These are phyloP conservation scores for Prorops nasuta DNA, from an alignment of 1,140 invertebrate species.

Conservation along the genomic window DNA sequence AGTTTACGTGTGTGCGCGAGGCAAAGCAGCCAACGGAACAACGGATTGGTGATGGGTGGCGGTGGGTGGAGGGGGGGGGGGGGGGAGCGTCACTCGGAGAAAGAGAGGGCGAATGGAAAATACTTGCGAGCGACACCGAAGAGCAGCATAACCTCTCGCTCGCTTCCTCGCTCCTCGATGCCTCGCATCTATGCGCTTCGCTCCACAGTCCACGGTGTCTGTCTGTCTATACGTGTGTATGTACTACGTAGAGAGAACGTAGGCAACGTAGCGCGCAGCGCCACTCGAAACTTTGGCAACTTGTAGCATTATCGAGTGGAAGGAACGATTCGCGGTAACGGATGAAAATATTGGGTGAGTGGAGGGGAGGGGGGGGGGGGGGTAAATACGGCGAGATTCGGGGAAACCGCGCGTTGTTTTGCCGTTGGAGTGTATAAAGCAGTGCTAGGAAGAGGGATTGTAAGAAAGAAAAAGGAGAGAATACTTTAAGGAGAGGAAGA, in stretches of 20 bases:
- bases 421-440: constrained; percentile 9
- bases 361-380: constrained; percentile 2
- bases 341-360: not conserved
- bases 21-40: too few species aligned
- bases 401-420: not conserved
- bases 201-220: too few species aligned
- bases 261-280: too few species aligned
- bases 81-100: constrained; percentile 10
- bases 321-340: not conserved
- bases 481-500: constrained; percentile 16
- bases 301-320: too few species aligned
- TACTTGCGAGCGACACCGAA: not conserved
- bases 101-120: constrained; percentile 14
- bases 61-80: not conserved
- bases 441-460: constrained; percentile 1
- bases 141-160: too few species aligned
- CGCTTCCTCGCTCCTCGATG: too few species aligned
- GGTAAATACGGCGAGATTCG: not conserved
- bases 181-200: too few species aligned
- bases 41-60: not conserved
- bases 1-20: not conserved
- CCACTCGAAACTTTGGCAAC: too few species aligned
- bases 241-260: too few species aligned
- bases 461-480: constrained; percentile 8
- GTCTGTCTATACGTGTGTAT: too few species aligned